phyloP scores from a whole-genome alignment of 2,888 invertebrate genomes.

The Mythimna vitellina region DNA sequence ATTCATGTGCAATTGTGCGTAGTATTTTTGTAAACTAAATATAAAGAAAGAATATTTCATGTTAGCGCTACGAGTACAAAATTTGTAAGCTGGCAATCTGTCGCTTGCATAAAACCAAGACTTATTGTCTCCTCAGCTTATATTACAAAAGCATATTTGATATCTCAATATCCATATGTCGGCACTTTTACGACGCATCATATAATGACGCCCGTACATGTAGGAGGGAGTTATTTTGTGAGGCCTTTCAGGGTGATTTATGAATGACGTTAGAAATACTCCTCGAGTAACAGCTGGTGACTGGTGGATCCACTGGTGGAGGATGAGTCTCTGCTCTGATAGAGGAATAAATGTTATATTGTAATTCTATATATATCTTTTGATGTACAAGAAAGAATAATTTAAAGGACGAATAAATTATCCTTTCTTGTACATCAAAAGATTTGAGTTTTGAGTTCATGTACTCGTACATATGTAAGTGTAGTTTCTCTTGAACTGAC shows the following conservation, averaged over 20 bases:
- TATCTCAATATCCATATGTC: slow-evolving; percentile 30
- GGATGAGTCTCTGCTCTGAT: background rate
- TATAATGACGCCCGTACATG: slow-evolving; percentile 28
- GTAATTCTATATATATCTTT: too few species aligned
- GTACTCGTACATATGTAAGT: too few species aligned
- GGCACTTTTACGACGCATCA: slow-evolving; percentile 26
- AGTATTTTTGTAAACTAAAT: too few species aligned
- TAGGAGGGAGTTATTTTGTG: slow-evolving; percentile 20
- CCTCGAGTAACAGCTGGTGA: background rate
- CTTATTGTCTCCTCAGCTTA: slow-evolving; percentile 14
- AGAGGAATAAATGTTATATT: background rate
- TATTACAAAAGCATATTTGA: slow-evolving; percentile 28
- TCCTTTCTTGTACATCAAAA: too few species aligned
- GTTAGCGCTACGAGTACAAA: background rate
- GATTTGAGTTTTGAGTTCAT: too few species aligned
- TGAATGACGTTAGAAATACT: slow-evolving; percentile 19
- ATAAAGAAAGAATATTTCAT: too few species aligned
- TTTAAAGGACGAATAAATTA: too few species aligned
- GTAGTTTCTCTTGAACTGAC: too few species aligned
- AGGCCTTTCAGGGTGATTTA: slow-evolving; percentile 38
- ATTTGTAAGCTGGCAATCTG: slow-evolving; percentile 7
- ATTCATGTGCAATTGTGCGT: background rate
- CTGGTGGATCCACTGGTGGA: background rate
- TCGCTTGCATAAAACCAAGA: background rate
- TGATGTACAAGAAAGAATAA: too few species aligned